Percentiles rank a stretch among this genome's conserved stretches.
Evolutionary conservation across 2,888 invertebrate genomes (phyloP).

Genomic region (Platycnemis pennipes): DNA sequence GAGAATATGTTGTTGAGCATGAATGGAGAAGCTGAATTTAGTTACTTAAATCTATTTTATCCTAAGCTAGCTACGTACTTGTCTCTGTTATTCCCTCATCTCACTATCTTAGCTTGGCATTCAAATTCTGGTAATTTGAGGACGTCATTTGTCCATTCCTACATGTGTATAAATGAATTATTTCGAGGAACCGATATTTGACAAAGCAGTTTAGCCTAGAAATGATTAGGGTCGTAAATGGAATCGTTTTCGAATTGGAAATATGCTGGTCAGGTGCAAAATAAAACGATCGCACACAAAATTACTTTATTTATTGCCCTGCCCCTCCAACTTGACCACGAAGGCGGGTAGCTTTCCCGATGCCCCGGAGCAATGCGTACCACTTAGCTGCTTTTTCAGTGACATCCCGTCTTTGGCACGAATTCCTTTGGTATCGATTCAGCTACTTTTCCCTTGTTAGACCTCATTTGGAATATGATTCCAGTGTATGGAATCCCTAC

Average conservation of each 20-base stretch:
- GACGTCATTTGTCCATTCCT: background rate
- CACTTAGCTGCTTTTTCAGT: background rate
- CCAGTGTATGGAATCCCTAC: too few species aligned
- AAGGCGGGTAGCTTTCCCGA: background rate
- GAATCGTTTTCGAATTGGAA: background rate
- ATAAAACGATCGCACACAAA: background rate
- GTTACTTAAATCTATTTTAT: background rate
- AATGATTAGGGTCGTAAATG: background rate
- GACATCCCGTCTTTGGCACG: background rate
- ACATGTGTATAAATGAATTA: background rate
- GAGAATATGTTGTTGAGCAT: too few species aligned
- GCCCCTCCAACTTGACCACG: background rate
- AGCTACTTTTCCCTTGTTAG: background rate
- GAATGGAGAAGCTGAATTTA: background rate
- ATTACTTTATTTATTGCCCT: conserved; percentile 14
- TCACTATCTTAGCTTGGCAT: background rate
- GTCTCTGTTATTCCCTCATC: background rate
- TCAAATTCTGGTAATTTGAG: background rate
- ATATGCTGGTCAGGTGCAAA: background rate
- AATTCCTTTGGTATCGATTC: background rate
- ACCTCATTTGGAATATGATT: too few species aligned
- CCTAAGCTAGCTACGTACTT: background rate
- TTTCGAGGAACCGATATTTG: conserved; percentile 1
- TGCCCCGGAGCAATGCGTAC: background rate
- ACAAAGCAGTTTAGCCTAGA: background rate